These are phyloP conservation scores for Parazoanthus darwini DNA, from an alignment of 92 coral and sea anemone genomes.

Conservation along the genomic window DNA sequence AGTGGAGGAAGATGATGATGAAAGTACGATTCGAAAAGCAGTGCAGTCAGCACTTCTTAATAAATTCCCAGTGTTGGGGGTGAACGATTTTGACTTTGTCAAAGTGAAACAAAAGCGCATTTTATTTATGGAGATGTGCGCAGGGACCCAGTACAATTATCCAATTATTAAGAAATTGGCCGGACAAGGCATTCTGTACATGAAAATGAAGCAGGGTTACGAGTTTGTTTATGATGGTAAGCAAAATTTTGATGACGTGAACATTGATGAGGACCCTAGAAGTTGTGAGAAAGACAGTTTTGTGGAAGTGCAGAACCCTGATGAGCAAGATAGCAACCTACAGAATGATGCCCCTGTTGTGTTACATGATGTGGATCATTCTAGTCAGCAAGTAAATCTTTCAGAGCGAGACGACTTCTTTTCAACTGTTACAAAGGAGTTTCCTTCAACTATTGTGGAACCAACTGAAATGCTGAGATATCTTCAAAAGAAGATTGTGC, in stretches of 20 bases:
- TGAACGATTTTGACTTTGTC: constrained; percentile 47
- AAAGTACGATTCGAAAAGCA: no score
- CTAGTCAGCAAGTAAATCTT: neutral
- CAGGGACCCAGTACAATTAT: constrained; percentile 57
- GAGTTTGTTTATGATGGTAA: neutral
- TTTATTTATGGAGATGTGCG: constrained; percentile 39
- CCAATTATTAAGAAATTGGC: constrained; percentile 55
- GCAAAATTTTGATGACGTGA: neutral
- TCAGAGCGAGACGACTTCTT: constrained; percentile 18
- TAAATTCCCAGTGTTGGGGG: neutral
- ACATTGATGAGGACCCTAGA: no score
- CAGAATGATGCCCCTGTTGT: no score
- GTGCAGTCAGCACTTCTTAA: no score
- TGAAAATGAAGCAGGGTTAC: constrained; percentile 13
- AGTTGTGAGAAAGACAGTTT: no score
- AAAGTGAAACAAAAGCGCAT: constrained; percentile 52
- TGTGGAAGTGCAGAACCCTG: no score
- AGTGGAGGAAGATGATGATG: constrained; percentile 49
- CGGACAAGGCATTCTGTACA: constrained; percentile 54
- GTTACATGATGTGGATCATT: no score
- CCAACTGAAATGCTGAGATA: constrained; percentile 47
- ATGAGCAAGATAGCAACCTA: no score
- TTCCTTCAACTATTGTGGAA: constrained; percentile 19
- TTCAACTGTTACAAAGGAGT: constrained; percentile 21
- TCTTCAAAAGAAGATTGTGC: constrained; percentile 43